A percentile compares a stretch with the other conserved stretches of the same genome.
These are phyloP conservation scores for Lasiommata megera DNA, from an alignment of 2,888 invertebrate species.

Conservation along the genomic window DNA sequence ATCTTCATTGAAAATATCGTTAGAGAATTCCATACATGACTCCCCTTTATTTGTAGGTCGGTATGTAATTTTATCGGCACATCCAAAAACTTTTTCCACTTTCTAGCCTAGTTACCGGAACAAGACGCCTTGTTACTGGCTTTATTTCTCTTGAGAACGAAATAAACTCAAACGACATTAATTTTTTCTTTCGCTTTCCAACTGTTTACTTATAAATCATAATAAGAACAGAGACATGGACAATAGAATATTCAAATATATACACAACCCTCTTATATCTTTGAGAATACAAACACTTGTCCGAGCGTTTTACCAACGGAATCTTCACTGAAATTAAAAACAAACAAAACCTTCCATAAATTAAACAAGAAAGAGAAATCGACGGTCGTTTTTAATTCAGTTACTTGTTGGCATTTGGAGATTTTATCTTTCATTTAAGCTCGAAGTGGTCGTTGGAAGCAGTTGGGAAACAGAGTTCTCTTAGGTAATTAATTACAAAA, in stretches of 20 bases:
- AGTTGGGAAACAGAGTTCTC: slow-evolving; percentile 1
- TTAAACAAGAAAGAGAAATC: slow-evolving; percentile 5
- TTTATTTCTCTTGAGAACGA: too few species aligned
- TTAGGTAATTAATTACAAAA: slow-evolving; percentile 15
- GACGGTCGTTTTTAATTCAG: slow-evolving; percentile 17
- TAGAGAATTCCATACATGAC: not conserved
- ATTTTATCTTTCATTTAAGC: slow-evolving; percentile 19
- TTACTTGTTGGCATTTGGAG: slow-evolving; percentile 17
- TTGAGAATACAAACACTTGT: too few species aligned
- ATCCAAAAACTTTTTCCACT: not conserved
- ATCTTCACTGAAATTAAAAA: not conserved
- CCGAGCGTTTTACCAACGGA: not conserved
- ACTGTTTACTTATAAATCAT: too few species aligned
- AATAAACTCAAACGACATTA: too few species aligned
- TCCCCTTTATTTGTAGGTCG: not conserved
- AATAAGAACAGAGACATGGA: too few species aligned
- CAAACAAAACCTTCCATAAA: slow-evolving; percentile 13
- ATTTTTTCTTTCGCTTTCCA: too few species aligned
- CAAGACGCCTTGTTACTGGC: not conserved
- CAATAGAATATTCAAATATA: too few species aligned
- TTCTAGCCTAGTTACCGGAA: not conserved
- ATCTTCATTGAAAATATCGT: slow-evolving; percentile 40
- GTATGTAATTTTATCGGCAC: not conserved
- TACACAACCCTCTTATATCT: too few species aligned
- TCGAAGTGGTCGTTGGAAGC: slow-evolving; percentile 2